Evolutionary conservation across 2,113 vertebrate species (phyloP).

Genomic region (Alethe diademata): DNA sequence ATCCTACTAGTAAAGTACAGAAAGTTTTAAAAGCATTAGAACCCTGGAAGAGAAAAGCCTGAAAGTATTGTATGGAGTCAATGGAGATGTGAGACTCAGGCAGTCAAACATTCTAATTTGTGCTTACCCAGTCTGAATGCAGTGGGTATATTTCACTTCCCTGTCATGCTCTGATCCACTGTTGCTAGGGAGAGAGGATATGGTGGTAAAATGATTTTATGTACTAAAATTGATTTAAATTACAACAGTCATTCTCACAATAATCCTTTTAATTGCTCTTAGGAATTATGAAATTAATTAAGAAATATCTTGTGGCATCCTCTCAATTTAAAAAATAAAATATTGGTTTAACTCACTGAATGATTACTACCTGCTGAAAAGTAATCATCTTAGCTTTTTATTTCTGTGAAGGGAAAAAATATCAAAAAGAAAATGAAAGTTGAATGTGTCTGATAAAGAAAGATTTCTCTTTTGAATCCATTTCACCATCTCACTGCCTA

Average conservation of each 20-base stretch:
- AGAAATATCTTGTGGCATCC: slow-evolving; percentile 30
- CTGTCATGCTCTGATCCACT: background rate
- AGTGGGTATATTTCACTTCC: slow-evolving; percentile 15
- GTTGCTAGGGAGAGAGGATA: slow-evolving; percentile 11
- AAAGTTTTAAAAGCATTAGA: background rate
- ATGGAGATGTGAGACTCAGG: background rate
- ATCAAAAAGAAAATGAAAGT: background rate
- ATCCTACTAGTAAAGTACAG: background rate
- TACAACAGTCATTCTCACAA: slow-evolving; percentile 26
- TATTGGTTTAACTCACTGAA: slow-evolving; percentile 51
- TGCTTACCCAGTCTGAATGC: background rate
- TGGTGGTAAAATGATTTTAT: slow-evolving; percentile 1
- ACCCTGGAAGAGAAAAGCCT: background rate
- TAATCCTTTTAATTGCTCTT: slow-evolving; percentile 60
- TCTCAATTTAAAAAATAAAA: slow-evolving; percentile 64
- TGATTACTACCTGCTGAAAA: slow-evolving; percentile 8
- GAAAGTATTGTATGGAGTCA: background rate
- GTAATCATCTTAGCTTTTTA: background rate
- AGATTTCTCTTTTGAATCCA: background rate
- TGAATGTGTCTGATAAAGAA: background rate
- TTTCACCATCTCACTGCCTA: background rate
- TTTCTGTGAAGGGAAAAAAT: background rate
- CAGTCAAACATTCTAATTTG: slow-evolving; percentile 8
- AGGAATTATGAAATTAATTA: slow-evolving; percentile 65
- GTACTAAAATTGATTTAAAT: slow-evolving; percentile 62